Evolutionary conservation across 2,113 vertebrate genomes (phyloP).

Genomic region (Castor canadensis): DNA sequence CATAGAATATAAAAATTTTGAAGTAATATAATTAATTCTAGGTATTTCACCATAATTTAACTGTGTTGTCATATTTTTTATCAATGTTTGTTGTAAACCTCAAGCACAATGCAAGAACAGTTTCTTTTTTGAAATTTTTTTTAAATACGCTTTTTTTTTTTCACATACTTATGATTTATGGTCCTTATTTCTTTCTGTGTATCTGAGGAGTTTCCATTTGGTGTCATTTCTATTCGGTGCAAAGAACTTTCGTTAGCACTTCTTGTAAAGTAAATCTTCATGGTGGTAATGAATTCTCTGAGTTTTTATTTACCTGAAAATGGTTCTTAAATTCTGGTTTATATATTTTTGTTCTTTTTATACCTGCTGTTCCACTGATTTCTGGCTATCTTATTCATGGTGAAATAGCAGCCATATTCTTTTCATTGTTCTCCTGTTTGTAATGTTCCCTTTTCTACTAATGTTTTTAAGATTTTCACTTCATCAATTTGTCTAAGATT

Average conservation of each 20-base stretch:
- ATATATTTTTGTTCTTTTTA: background rate
- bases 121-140: background rate
- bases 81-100: background rate
- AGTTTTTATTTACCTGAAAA: background rate
- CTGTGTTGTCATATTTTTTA: conserved; percentile 13
- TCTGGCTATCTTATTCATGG: background rate
- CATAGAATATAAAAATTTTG: conserved; percentile 36
- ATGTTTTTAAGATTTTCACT: background rate
- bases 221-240: background rate
- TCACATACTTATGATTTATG: background rate
- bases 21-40: background rate
- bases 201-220: background rate
- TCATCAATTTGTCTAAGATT: background rate
- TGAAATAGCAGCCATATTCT: background rate
- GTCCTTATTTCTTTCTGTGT: background rate
- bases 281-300: background rate
- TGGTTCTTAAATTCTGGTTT: background rate
- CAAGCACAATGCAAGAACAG: background rate
- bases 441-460: background rate
- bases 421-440: background rate
- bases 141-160: background rate
- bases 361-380: background rate
- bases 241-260: background rate
- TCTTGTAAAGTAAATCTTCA: background rate
- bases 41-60: background rate